Conservation (phyloP, 2,888 invertebrate species). For the Heteromyza rotundicornis region DNA sequence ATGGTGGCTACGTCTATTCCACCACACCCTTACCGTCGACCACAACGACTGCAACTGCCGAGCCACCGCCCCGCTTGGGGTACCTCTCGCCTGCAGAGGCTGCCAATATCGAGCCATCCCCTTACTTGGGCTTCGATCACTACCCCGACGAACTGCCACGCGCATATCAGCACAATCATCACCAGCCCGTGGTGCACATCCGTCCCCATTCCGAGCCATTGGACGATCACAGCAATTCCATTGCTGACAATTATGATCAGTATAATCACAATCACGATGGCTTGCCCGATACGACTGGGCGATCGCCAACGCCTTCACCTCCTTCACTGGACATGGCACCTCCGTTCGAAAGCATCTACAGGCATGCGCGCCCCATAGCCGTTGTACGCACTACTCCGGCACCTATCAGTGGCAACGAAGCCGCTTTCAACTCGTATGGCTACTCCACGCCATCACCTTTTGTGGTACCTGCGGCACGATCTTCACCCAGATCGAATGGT, state of each 20-base stretch:
- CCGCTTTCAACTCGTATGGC: slow-evolving; percentile 34
- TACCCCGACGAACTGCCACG: slow-evolving; percentile 55
- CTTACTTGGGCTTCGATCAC: slow-evolving; percentile 58
- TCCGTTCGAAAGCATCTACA: slow-evolving; percentile 39
- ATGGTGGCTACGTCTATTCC: slow-evolving; percentile 33
- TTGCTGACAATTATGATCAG: slow-evolving; percentile 36
- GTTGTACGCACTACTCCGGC: slow-evolving; percentile 46
- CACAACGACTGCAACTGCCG: slow-evolving; percentile 36
- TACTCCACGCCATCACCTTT: slow-evolving; percentile 54
- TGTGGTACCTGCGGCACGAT: slow-evolving; percentile 47
- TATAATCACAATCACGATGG: slow-evolving; percentile 15
- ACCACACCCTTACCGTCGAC: slow-evolving; percentile 45
- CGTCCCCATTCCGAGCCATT: slow-evolving; percentile 50
- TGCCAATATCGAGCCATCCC: slow-evolving; percentile 57
- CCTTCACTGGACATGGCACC: slow-evolving; percentile 49
- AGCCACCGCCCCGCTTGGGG: slow-evolving; percentile 26
- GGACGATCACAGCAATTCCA: slow-evolving; percentile 35
- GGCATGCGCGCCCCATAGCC: slow-evolving; percentile 49
- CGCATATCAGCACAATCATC: slow-evolving; percentile 24
- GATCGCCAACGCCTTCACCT: slow-evolving; percentile 12
- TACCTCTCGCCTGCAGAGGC: slow-evolving; percentile 52
- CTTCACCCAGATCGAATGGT: slow-evolving; percentile 53
- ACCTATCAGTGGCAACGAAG: slow-evolving; percentile 44
- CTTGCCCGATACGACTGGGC: not conserved
- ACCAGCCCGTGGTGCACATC: slow-evolving; percentile 45